These are phyloP conservation scores for Pempheris klunzingeri DNA, from an alignment of 2,797 vertebrate genomes.

Conservation along the genomic window DNA sequence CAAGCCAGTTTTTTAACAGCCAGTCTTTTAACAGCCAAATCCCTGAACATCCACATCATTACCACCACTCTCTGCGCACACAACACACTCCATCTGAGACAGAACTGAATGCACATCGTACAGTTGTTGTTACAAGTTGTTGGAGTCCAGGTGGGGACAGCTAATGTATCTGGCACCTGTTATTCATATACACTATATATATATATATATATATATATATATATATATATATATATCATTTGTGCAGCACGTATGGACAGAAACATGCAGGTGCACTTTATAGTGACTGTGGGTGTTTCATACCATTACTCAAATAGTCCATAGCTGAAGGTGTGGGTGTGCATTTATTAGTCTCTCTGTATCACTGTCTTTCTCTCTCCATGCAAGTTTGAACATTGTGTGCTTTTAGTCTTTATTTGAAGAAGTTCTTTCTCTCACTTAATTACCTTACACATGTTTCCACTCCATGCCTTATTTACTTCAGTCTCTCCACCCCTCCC, in stretches of 20 bases:
- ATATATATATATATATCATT: too few species aligned
- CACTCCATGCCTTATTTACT: background rate
- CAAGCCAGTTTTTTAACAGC: background rate
- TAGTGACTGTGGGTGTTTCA: constrained; percentile 56
- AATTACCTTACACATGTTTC: background rate
- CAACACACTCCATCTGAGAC: background rate
- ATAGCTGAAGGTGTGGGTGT: constrained; percentile 62
- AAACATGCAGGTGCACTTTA: constrained; percentile 31
- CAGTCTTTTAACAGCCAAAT: background rate
- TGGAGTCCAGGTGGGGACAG: background rate
- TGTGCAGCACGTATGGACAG: too few species aligned
- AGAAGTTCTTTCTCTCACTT: constrained; percentile 1
- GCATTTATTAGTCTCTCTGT: constrained; percentile 52
- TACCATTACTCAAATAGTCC: constrained; percentile 23
- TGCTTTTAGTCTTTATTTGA: constrained; percentile 22
- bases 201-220: too few species aligned
- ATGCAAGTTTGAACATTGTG: constrained; percentile 39
- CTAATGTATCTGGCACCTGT: background rate
- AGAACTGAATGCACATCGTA: background rate
- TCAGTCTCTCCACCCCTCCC: background rate
- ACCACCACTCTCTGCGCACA: background rate
- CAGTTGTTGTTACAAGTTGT: background rate
- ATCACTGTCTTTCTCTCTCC: background rate
- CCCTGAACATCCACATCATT: background rate
- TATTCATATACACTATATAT: too few species aligned